Conservation (phyloP, 2,888 invertebrate species). For the Notodonta ziczac region DNA sequence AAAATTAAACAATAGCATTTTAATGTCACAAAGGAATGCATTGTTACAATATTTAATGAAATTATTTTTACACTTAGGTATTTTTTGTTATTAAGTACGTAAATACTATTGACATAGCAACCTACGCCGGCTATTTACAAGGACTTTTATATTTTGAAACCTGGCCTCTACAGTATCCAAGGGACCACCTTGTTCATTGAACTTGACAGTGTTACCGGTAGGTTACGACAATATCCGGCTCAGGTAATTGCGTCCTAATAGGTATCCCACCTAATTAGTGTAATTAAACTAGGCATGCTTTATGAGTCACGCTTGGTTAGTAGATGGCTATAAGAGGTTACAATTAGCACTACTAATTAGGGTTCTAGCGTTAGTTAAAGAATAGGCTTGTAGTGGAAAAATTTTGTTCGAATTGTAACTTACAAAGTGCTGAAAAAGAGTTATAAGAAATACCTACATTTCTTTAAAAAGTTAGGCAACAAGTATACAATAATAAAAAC, state of each 20-base stretch:
- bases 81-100: background rate
- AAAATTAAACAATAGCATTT: constrained; percentile 22
- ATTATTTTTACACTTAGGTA: constrained; percentile 12
- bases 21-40: constrained; percentile 28
- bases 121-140: too few species aligned
- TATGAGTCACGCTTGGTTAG: background rate
- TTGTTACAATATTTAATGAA: constrained; percentile 24
- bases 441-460: too few species aligned
- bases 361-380: too few species aligned
- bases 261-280: background rate
- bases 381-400: too few species aligned
- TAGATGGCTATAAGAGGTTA: background rate
- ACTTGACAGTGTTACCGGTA: background rate
- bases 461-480: too few species aligned
- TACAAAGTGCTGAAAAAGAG: too few species aligned
- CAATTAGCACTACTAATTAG: background rate
- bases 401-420: too few species aligned
- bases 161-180: background rate
- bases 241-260: background rate
- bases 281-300: constrained; percentile 1
- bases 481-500: too few species aligned
- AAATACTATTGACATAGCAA: too few species aligned
- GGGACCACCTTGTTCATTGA: background rate
- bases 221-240: background rate
- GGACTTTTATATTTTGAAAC: background rate